phyloP scores from a whole-genome alignment of 2,888 invertebrate species.

The Hirtodrosophila duncani region DNA sequence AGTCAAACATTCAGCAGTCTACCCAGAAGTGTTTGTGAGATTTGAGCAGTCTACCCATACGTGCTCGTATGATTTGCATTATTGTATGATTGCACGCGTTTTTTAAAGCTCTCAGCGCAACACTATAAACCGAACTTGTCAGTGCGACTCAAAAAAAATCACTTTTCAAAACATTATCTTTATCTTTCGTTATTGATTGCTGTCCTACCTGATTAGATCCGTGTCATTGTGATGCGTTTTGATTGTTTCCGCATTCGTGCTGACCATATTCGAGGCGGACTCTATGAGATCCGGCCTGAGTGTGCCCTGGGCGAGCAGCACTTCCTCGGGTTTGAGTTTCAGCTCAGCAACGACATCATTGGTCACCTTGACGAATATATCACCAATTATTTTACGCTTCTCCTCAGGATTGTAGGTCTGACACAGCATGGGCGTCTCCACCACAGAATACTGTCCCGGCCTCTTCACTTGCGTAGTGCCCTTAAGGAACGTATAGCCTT shows the following conservation, averaged over 20 bases:
- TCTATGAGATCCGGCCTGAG: conserved; percentile 98
- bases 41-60: neutral
- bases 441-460: conserved; percentile 79
- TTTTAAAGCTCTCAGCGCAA: too few relatives aligned
- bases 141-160: conserved; percentile 6
- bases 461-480: conserved; percentile 90
- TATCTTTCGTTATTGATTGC: too few relatives aligned
- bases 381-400: conserved; percentile 98
- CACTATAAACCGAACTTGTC: too few relatives aligned
- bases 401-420: conserved; percentile 95
- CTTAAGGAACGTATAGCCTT: conserved; percentile 85
- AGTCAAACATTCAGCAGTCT: too few relatives aligned
- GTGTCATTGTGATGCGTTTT: conserved; percentile 99
- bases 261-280: conserved; percentile 93
- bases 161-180: too few relatives aligned
- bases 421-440: conserved; percentile 89
- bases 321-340: conserved; percentile 94
- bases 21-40: neutral
- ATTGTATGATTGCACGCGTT: too few relatives aligned
- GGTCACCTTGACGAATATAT: conserved; percentile 97
- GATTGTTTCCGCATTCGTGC: conserved; percentile 94
- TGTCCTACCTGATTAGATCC: conserved; percentile 87
- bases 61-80: too few relatives aligned
- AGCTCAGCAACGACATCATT: conserved; percentile 92
- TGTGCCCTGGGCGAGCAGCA: conserved; percentile 96